phyloP scores from a whole-genome alignment of 2,113 vertebrate genomes.

The Rhinopomastus cyanomelas region DNA sequence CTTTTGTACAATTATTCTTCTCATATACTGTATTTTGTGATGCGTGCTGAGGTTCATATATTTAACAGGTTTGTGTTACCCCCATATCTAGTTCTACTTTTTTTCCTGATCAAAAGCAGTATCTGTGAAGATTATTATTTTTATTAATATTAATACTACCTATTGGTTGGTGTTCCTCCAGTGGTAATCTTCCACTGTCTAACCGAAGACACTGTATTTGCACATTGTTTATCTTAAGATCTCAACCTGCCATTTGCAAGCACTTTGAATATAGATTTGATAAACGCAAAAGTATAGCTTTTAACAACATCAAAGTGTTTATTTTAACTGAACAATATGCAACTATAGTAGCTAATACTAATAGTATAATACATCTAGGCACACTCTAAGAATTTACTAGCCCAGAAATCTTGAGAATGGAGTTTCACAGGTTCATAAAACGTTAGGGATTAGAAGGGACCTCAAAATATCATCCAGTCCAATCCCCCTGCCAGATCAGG shows the following conservation, averaged over 20 bases:
- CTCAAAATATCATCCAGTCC: too few species aligned
- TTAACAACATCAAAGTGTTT: background rate
- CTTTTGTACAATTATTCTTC: background rate
- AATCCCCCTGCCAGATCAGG: too few species aligned
- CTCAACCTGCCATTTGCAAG: constrained; percentile 1
- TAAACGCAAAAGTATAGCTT: background rate
- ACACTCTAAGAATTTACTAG: constrained; percentile 16
- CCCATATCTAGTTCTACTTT: background rate
- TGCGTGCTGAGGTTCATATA: background rate
- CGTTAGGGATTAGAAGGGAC: too few species aligned
- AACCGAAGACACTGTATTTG: background rate
- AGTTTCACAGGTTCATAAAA: too few species aligned
- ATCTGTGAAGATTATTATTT: background rate
- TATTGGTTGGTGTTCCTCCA: too few species aligned
- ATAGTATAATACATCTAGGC: background rate
- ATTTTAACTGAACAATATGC: constrained; percentile 14
- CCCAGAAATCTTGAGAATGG: background rate
- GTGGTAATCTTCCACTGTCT: too few species aligned
- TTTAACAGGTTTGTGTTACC: background rate
- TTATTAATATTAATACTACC: background rate
- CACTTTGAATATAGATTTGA: constrained; percentile 37
- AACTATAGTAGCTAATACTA: background rate
- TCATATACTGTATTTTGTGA: background rate
- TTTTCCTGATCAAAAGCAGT: background rate
- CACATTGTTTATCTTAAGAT: background rate